Base-by-base conservation (phyloP, 2,888 invertebrate species). In the Hypena proboscidalis region DNA sequence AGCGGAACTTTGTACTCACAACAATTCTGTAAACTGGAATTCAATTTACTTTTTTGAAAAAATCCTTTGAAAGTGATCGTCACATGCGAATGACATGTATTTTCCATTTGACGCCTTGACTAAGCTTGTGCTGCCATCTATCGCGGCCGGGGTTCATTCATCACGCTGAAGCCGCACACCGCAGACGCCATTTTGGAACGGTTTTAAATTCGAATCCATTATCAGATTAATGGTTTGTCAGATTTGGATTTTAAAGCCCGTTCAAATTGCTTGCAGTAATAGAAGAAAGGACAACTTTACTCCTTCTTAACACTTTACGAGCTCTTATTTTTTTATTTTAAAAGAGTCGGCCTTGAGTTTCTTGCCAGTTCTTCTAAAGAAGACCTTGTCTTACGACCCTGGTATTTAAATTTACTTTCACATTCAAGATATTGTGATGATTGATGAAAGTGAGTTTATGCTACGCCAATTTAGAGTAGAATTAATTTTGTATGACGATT, bases 51-150 rank as follows among this genome's bases (percentile, higher is more conserved):
- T 46, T 42, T 62, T 42, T 25, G 4, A 36, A 41, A 51, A 48
- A 42, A 34, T 27, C 3, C 9, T 26, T 9, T 21, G 13, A 9
- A 20, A 32, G 19, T 46, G 25, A 32, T 36, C 42, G 10, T 23
- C 41, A 19, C 13, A 35, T 37, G 52, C 23, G 31, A 21, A 42
- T 37, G 56, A 59, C 64, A 62, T 44, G 60, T 41, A 65, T 66
- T 68, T 68, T 56, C 60, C 60, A 68, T 66, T 68, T 48, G 34
- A 41, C 29, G 39, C 44, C 43, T 64, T 58, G 40, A 58, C 39
- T 34, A 30, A 25, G 33, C 36, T 31, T 31, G 41, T 48, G 35
- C 40, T 11, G 41, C 43, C 40, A 47, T 59, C 58, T 58, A 58
- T 53, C 64, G 46, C 29, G 7, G 26, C 31, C 56, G 49, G 32